phyloP scores from a whole-genome alignment of 2,888 invertebrate genomes.

The Rhynchonema sp. region DNA sequence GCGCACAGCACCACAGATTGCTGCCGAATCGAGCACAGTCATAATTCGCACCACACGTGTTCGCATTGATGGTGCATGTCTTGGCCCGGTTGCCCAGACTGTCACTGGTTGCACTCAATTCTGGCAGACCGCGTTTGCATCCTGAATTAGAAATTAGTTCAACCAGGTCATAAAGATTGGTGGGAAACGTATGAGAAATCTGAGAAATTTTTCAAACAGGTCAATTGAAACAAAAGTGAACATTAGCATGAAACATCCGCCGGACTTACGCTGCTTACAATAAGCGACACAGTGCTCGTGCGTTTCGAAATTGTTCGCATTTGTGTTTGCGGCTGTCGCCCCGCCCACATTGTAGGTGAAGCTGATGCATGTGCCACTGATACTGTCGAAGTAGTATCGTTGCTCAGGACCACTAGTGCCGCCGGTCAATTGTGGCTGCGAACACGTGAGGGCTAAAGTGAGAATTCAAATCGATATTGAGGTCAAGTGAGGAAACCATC shows the following conservation, averaged over 20 bases:
- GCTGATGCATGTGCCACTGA: not conserved
- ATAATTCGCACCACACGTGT: not conserved
- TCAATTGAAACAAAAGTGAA: no score
- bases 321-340: not conserved
- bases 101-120: not conserved
- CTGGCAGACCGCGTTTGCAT: not conserved
- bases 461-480: no score
- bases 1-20: not conserved
- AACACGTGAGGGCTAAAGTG: not conserved
- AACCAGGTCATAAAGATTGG: no score
- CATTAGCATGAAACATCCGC: no score
- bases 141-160: no score
- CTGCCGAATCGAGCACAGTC: not conserved
- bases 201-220: no score
- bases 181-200: no score
- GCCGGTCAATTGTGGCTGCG: not conserved
- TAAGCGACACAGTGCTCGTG: not conserved
- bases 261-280: not conserved
- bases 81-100: not conserved
- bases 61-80: not conserved
- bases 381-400: not conserved
- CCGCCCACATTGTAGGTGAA: not conserved
- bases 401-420: not conserved
- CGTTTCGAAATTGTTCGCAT: not conserved
- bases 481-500: not conserved